A percentile compares a stretch with the other conserved stretches of the same genome.
These are phyloP conservation scores for Caretta caretta DNA, from an alignment of 2,113 vertebrate species.

Conservation along the genomic window DNA sequence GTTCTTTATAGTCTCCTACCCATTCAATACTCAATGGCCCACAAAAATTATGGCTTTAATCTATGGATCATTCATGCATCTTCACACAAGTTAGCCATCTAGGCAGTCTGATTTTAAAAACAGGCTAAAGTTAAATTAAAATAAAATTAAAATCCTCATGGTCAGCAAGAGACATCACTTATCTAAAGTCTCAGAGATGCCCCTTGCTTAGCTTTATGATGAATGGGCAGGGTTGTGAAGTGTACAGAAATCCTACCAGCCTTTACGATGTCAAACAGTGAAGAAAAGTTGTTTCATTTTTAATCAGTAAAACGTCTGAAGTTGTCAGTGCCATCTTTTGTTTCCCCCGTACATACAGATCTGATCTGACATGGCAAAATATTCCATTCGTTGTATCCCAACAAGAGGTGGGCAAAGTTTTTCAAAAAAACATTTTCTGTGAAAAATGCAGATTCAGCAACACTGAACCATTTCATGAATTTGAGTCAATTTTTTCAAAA, in stretches of 20 bases:
- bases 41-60: conserved; percentile 9
- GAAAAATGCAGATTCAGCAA: background rate
- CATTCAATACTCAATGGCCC: background rate
- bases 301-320: background rate
- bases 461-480: background rate
- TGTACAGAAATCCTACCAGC: background rate
- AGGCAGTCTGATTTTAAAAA: background rate
- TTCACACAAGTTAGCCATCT: background rate
- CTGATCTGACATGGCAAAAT: background rate
- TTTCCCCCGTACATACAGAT: background rate
- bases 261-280: background rate
- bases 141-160: background rate
- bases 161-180: background rate
- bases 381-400: background rate
- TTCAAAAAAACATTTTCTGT: background rate
- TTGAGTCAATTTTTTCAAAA: background rate
- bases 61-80: background rate
- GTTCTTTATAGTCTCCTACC: conserved; percentile 11
- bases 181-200: background rate
- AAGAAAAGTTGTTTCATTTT: background rate
- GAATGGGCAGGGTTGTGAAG: background rate
- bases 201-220: background rate
- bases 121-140: background rate
- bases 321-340: background rate
- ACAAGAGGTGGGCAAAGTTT: background rate